Conservation (phyloP, 2,113 vertebrate species). For the Calyptomena viridis region DNA sequence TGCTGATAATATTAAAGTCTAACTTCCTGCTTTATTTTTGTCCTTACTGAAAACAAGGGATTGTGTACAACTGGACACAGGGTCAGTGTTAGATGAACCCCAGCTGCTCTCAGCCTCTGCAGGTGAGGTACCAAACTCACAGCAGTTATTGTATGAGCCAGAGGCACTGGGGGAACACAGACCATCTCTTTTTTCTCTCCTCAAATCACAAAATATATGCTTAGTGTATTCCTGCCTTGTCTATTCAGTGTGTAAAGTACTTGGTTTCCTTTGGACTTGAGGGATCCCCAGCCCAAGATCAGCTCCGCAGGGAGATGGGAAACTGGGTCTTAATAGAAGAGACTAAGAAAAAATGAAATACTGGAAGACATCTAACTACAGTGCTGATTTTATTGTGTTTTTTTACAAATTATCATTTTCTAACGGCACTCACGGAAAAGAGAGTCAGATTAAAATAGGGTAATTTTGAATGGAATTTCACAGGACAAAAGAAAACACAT, state of each 20-base stretch:
- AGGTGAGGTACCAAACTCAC: not conserved
- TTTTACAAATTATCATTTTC: not conserved
- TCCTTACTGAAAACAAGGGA: not conserved
- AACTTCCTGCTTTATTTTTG: not conserved
- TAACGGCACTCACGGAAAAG: not conserved
- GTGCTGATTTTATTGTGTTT: not conserved
- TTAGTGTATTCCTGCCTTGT: not conserved
- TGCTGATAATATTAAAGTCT: not conserved
- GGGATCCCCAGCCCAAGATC: not conserved
- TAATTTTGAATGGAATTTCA: not conserved
- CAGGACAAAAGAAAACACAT: not conserved
- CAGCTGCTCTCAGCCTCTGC: not conserved
- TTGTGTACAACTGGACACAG: not conserved
- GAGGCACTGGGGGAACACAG: not conserved
- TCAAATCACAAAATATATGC: not conserved
- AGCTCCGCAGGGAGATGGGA: not conserved
- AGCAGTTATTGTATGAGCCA: not conserved
- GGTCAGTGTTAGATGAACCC: not conserved
- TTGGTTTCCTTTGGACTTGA: not conserved
- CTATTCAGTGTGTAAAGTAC: not conserved
- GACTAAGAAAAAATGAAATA: not conserved
- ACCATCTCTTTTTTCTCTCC: not conserved
- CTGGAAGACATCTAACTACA: not conserved
- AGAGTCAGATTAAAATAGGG: not conserved
- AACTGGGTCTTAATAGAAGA: not conserved